These are phyloP conservation scores for Cremastinae sp. DNA, from an alignment of 2,888 invertebrate species.

Conservation along the genomic window DNA sequence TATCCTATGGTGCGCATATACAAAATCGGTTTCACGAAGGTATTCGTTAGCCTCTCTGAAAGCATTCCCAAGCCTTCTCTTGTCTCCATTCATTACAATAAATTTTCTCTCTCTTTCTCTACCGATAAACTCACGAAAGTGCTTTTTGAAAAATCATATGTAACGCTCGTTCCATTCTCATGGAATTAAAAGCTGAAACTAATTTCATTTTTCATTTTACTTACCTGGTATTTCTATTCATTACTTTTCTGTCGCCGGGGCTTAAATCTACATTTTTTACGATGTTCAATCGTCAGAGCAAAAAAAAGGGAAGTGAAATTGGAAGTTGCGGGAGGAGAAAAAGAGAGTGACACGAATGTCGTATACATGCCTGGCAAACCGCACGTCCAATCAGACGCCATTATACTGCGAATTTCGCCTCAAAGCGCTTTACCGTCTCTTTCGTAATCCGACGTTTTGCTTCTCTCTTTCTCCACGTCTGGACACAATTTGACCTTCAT, in stretches of 20 bases:
- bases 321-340: constrained; percentile 12
- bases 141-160: constrained; percentile 19
- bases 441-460: not conserved
- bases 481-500: constrained; percentile 58
- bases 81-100: not conserved
- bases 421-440: constrained; percentile 31
- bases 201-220: no score
- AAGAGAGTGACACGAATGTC: not conserved
- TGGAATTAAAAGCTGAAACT: constrained; percentile 4
- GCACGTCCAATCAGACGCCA: constrained; percentile 63
- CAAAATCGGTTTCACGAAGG: no score
- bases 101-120: no score
- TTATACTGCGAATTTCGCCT: constrained; percentile 55
- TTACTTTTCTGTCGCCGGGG: no score
- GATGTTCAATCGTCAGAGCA: no score
- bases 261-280: no score
- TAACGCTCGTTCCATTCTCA: not conserved
- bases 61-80: no score
- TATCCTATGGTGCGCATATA: no score
- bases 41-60: no score
- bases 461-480: constrained; percentile 2
- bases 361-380: constrained; percentile 9
- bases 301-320: constrained; percentile 37
- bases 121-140: no score
- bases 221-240: no score